Evolutionary conservation across 2,113 vertebrate genomes (phyloP).

Genomic region (Phylloscopus trochilus): DNA sequence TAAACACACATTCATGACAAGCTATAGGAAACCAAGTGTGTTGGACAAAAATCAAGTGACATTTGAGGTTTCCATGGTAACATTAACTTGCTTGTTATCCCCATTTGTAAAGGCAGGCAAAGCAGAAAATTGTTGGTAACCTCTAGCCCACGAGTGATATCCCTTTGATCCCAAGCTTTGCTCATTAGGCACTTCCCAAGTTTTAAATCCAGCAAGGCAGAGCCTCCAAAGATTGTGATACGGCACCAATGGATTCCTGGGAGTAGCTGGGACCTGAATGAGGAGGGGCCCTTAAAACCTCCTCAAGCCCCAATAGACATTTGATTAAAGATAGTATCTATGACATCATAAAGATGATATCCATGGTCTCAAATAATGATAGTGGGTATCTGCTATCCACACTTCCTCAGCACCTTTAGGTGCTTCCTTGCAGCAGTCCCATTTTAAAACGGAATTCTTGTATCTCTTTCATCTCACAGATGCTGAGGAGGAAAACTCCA

Average conservation of each 20-base stretch:
- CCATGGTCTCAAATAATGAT: neutral
- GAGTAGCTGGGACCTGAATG: neutral
- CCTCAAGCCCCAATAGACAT: neutral
- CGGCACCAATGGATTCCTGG: neutral
- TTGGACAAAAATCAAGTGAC: neutral
- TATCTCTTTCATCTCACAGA: neutral
- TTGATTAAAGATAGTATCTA: neutral
- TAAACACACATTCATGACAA: neutral
- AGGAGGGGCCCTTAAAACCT: neutral
- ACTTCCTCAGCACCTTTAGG: neutral
- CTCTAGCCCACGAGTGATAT: rapidly evolving
- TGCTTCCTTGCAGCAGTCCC: neutral
- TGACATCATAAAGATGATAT: neutral
- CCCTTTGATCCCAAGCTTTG: neutral
- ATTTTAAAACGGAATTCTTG: neutral
- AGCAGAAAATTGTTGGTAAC: neutral
- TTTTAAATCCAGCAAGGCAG: neutral
- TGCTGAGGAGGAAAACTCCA: neutral
- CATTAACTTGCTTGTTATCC: neutral
- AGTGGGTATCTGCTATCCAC: neutral
- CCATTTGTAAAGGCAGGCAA: neutral
- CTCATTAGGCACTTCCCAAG: neutral
- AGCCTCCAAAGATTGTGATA: neutral
- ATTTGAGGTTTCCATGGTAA: neutral
- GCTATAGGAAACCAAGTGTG: neutral